These are phyloP conservation scores for Halictus quadricinctus DNA, from an alignment of 2,888 invertebrate genomes.

Conservation along the genomic window DNA sequence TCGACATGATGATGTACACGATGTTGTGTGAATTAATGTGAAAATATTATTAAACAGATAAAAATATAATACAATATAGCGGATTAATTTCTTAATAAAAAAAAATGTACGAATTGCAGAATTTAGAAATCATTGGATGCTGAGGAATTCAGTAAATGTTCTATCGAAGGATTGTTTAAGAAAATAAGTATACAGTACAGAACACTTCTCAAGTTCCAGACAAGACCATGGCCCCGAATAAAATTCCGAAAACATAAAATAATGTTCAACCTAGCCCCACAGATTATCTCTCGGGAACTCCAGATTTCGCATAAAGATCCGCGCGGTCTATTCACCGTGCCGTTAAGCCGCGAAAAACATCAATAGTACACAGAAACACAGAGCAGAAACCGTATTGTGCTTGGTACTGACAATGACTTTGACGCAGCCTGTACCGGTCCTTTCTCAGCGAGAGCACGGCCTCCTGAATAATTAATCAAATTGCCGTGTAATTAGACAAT, in stretches of 20 bases:
- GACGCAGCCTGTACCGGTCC: background rate
- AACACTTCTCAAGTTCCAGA: background rate
- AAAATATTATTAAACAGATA: no score
- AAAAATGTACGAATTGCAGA: background rate
- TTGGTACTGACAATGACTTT: slow-evolving; percentile 45
- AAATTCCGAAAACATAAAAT: background rate
- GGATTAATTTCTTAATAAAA: no score
- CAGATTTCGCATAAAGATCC: background rate
- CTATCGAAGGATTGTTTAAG: no score
- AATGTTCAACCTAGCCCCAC: background rate
- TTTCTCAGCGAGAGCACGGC: slow-evolving; percentile 35
- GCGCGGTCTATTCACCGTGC: background rate
- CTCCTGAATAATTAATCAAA: slow-evolving; percentile 39
- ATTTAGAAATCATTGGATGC: background rate
- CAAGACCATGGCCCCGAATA: background rate
- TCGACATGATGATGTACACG: no score
- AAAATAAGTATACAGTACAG: no score
- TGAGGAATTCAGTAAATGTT: background rate
- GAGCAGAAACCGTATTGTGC: background rate
- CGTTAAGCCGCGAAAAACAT: background rate
- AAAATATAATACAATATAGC: no score
- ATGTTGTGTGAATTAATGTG: no score
- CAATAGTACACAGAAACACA: background rate
- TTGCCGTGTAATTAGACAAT: slow-evolving; percentile 64
- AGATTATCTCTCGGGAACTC: background rate